A percentile compares a stretch with the other conserved stretches of the same genome.
Evolutionary conservation across 2,888 invertebrate species (phyloP).

Genomic region (Mesorhabditis spiculigera): DNA sequence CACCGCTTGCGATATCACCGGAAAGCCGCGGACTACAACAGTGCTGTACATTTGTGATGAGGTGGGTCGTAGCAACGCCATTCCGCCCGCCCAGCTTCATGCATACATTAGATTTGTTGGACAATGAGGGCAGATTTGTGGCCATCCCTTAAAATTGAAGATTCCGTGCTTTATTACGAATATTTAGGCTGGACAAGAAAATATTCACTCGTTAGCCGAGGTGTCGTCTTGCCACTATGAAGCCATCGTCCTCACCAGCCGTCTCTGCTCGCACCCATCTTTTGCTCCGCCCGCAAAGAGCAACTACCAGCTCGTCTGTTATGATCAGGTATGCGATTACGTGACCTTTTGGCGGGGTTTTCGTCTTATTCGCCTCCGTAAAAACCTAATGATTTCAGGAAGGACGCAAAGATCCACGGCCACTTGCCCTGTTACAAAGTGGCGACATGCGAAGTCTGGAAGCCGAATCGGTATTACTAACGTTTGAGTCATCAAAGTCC

Average conservation of each 20-base stretch:
- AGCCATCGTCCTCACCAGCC: conserved; percentile 70
- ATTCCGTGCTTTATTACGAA: not conserved
- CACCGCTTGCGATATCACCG: conserved; percentile 84
- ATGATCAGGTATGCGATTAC: not conserved
- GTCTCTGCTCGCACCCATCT: conserved; percentile 79
- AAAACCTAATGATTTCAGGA: not conserved
- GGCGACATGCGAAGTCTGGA: not conserved
- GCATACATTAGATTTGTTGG: too few species aligned
- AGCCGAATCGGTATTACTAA: not conserved
- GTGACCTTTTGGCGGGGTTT: too few species aligned
- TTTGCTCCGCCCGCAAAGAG: conserved; percentile 3
- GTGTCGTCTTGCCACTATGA: conserved; percentile 85
- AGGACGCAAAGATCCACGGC: not conserved
- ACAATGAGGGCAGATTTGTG: too few species aligned
- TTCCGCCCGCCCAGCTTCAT: too few species aligned
- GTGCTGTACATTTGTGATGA: conserved; percentile 52
- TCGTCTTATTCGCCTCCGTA: too few species aligned
- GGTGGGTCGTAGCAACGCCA: conserved; percentile 8
- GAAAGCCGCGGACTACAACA: conserved; percentile 58
- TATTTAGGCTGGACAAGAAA: conserved; percentile 3
- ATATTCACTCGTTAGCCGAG: conserved; percentile 27
- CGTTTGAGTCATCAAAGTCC: not conserved
- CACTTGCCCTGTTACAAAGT: not conserved
- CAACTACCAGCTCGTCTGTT: conserved; percentile 2
- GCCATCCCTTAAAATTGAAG: not conserved